Percentiles rank a stretch among this genome's conserved stretches.
Conservation (phyloP, 2,888 invertebrate species). For the Osedax fenrisi region DNA sequence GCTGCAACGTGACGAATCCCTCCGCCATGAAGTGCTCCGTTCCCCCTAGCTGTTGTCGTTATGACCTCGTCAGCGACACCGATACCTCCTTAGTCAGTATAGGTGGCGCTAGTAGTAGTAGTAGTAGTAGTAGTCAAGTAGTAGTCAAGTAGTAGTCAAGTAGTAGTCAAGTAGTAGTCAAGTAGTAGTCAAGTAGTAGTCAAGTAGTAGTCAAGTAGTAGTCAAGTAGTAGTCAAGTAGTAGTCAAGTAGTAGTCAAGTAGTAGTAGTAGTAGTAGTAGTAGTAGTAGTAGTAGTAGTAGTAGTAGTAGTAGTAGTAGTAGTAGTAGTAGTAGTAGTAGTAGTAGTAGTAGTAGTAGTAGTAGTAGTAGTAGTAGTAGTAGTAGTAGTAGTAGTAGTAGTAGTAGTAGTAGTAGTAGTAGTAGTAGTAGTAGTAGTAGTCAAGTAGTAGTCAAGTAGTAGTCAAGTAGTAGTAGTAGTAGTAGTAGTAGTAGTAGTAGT, state of each 20-base stretch:
- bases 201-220: no score
- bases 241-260: no score
- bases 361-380: slow-evolving; percentile 13
- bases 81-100: no score
- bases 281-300: not conserved
- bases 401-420: not conserved
- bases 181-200: no score
- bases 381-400: not conserved
- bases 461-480: slow-evolving; percentile 21
- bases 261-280: slow-evolving; percentile 17
- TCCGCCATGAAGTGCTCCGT: slow-evolving; percentile 83
- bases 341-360: slow-evolving; percentile 6
- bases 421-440: slow-evolving; percentile 29
- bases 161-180: no score
- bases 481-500: not conserved
- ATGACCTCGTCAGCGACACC: no score
- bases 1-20: slow-evolving; percentile 64
- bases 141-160: no score
- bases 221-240: no score
- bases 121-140: no score
- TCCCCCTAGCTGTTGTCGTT: slow-evolving; percentile 78
- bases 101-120: no score
- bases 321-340: slow-evolving; percentile 10
- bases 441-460: no score
- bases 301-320: slow-evolving; percentile 6